phyloP scores from a whole-genome alignment of 92 coral and sea anemone species.

The Desmophyllum pertusum region DNA sequence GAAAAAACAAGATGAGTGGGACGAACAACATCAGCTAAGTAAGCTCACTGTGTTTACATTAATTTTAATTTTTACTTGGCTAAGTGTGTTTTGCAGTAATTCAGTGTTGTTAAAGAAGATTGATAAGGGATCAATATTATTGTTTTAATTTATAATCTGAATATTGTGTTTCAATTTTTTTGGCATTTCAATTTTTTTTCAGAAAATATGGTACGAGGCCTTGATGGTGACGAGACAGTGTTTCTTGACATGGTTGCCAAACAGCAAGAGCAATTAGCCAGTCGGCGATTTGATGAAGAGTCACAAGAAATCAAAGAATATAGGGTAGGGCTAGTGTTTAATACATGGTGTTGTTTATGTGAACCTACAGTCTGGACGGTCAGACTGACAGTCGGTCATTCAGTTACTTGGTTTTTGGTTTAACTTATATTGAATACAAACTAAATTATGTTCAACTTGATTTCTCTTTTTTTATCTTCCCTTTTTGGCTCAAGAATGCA shows the following conservation, averaged over 20 bases:
- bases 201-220: conserved; percentile 96
- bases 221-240: conserved; percentile 93
- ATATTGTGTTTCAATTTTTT: not conserved
- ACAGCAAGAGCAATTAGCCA: conserved; percentile 90
- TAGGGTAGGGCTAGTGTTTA: conserved; percentile 57
- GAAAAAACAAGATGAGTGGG: conserved; percentile 97
- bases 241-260: conserved; percentile 92
- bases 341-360: not conserved
- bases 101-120: not conserved
- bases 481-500: conserved; percentile 63
- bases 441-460: not conserved
- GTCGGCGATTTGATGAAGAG: conserved; percentile 75
- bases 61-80: not conserved
- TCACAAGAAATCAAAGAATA: conserved; percentile 78
- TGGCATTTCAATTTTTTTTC: conserved; percentile 1
- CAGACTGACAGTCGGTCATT: too few species aligned
- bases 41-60: conserved; percentile 16
- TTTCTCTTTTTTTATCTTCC: conserved; percentile 8
- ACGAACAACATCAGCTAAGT: conserved; percentile 94
- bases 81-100: not conserved
- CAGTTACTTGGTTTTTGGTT: too few species aligned
- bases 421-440: not conserved
- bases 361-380: not conserved
- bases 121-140: not conserved
- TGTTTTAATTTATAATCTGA: not conserved